Base-by-base conservation (phyloP, 2,113 vertebrate genomes). In the Podarcis muralis region DNA sequence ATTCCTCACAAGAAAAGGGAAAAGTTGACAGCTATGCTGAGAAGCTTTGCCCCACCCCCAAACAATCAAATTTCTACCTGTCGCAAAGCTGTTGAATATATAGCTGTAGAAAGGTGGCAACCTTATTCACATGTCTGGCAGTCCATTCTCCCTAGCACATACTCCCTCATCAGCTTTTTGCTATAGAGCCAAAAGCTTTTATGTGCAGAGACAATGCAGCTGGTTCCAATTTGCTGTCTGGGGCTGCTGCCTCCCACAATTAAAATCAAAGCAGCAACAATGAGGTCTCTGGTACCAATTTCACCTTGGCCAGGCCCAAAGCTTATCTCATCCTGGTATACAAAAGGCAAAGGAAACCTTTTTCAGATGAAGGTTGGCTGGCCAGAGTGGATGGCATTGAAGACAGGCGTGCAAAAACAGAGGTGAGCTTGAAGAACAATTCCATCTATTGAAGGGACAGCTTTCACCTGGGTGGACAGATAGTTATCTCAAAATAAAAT, bases 341-440 rank as follows among this genome's bases (percentile, higher is more conserved):
- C 71, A 86, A 77, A 65, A 77, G 37, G 69, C 69, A 81, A 59
- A 75, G 59, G 32, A 11, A 68, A 76, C 35, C 80, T 91, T 83
- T 53, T 83, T 83, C 87, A 83, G n/a, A 68, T 11, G 62, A 27
- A 53, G 81, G 81, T 74, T 77, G 71, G 22, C 72, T 77, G 87
- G 62, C 40, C 40, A 88, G n/a, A 83, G 72, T 23, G 68, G 23
- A 88, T 83, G 81, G 81, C 81, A 77, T 48, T 53, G 1, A 0
- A 32, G 27, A n/a, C 32, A 75, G 22, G 5, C 5, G 57, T 5
- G 30, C n/a, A 0, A 0, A 35, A 59, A 8, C 78, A 88, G 43
- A 37, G 13, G 87, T 53, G 53, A 91, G 85, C 68, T 43, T 53
- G 18, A 84, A 84, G 87, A 91, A 77, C 25, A 1, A 68, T 72